Conservation (phyloP, 2,888 invertebrate species). For the Catocala fraxini region DNA sequence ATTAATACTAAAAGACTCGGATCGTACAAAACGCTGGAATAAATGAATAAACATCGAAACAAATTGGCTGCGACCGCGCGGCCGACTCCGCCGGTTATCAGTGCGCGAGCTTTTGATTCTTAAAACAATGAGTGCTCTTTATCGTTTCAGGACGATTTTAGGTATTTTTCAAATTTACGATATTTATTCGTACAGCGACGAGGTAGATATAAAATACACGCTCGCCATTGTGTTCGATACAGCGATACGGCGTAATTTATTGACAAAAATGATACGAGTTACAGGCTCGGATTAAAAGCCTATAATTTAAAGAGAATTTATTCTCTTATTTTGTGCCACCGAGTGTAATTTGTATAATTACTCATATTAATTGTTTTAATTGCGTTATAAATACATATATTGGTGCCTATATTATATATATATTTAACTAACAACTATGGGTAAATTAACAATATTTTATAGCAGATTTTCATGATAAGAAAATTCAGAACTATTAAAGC, state of each 20-base stretch:
- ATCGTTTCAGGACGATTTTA: constrained; percentile 53
- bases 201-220: constrained; percentile 1
- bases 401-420: too few relatives aligned
- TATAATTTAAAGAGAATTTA: constrained; percentile 4
- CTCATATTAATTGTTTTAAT: too few relatives aligned
- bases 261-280: neutral
- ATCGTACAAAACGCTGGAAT: constrained; percentile 76
- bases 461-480: too few relatives aligned
- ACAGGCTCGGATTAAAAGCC: neutral
- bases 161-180: constrained; percentile 52
- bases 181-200: constrained; percentile 30
- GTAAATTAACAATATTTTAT: too few relatives aligned
- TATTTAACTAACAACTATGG: too few relatives aligned
- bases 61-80: constrained; percentile 67
- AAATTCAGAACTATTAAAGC: too few relatives aligned
- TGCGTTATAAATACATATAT: too few relatives aligned
- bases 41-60: constrained; percentile 81
- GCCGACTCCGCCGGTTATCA: constrained; percentile 48
- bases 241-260: constrained; percentile 13
- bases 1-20: constrained; percentile 78
- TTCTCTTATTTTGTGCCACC: neutral
- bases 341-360: too few relatives aligned
- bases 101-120: constrained; percentile 56
- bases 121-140: constrained; percentile 60
- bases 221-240: constrained; percentile 10